phyloP scores from a whole-genome alignment of 1,140 invertebrate species.

The Drosophila athabasca region DNA sequence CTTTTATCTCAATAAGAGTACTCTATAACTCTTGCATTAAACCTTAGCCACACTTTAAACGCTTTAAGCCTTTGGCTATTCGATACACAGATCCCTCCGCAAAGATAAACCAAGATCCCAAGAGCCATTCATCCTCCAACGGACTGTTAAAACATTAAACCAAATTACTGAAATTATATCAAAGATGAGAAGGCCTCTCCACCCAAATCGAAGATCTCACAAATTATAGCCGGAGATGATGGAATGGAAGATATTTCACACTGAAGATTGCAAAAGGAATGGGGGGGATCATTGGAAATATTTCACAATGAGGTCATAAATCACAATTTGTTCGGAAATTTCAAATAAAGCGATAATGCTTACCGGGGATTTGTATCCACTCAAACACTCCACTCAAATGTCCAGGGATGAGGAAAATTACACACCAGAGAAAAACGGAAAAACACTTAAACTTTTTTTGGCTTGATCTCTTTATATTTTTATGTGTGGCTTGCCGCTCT shows the following conservation, averaged over 20 bases:
- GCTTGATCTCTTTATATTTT: constrained; percentile 32
- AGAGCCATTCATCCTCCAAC: constrained; percentile 25
- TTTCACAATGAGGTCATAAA: constrained; percentile 46
- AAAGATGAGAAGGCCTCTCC: constrained; percentile 3
- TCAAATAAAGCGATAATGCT: constrained; percentile 24
- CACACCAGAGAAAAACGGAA: constrained; percentile 3
- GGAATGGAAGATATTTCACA: constrained; percentile 30
- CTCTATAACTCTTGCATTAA: background rate
- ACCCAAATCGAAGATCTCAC: constrained; percentile 16
- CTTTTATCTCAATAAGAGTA: background rate
- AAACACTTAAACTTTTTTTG: constrained; percentile 54
- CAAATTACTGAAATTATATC: constrained; percentile 45
- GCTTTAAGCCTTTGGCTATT: too few relatives aligned
- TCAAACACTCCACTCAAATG: constrained; percentile 31
- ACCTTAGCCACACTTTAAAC: background rate
- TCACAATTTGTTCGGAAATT: constrained; percentile 40
- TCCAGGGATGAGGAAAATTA: constrained; percentile 8
- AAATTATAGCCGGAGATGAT: constrained; percentile 11
- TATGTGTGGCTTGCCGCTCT: constrained; percentile 6
- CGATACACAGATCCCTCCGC: background rate
- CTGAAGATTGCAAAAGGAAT: constrained; percentile 24
- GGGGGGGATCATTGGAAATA: constrained; percentile 20
- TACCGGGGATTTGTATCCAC: constrained; percentile 18
- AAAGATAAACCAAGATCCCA: background rate
- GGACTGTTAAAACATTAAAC: constrained; percentile 45